Evolutionary conservation across 1,140 invertebrate genomes (phyloP).

Genomic region (Anastrepha ludens): DNA sequence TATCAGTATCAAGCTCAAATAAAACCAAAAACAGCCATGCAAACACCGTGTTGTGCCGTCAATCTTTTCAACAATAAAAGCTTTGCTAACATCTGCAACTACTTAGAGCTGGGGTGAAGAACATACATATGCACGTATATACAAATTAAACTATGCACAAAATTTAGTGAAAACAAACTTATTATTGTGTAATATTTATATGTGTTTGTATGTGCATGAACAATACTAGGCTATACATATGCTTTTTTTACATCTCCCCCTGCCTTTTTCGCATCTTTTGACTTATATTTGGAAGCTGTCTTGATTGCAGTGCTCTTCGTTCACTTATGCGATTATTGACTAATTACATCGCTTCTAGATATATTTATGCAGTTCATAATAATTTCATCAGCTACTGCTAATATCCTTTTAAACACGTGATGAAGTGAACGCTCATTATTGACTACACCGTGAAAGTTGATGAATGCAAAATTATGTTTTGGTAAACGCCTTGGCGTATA

Average conservation of each 20-base stretch:
- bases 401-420: background rate
- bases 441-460: background rate
- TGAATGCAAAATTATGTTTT: background rate
- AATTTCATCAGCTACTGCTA: background rate
- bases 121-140: background rate
- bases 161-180: background rate
- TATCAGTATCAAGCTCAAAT: background rate
- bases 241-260: background rate
- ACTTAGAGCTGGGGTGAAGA: background rate
- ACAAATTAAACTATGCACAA: background rate
- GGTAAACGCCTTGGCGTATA: background rate
- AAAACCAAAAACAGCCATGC: background rate
- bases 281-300: background rate
- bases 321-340: background rate
- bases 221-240: background rate
- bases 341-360: background rate
- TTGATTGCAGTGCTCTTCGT: background rate
- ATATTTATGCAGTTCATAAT: background rate
- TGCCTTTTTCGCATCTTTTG: background rate
- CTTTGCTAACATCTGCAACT: background rate
- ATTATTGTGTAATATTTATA: background rate
- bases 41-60: background rate
- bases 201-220: background rate
- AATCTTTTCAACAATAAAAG: constrained; percentile 17
- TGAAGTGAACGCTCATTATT: background rate